phyloP scores from a whole-genome alignment of 2,888 invertebrate species.

The Coronaproctus castanopsis region DNA sequence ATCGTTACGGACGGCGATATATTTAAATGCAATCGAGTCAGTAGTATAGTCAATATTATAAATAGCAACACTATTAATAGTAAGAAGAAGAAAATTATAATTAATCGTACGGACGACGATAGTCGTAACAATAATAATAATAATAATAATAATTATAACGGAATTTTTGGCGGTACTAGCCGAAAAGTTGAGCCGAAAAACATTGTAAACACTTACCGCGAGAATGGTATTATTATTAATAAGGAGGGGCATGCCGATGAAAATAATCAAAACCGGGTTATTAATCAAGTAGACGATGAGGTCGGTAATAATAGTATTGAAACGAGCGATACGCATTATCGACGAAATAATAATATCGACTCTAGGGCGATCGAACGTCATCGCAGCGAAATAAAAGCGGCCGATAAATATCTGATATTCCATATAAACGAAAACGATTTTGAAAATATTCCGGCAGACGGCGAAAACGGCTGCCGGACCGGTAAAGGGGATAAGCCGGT shows the following conservation, averaged over 20 bases:
- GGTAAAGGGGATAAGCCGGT: not conserved
- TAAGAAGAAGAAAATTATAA: not conserved
- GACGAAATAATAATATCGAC: not conserved
- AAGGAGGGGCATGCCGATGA: not conserved
- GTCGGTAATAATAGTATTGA: not conserved
- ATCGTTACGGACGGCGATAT: not conserved
- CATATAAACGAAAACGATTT: constrained; percentile 53
- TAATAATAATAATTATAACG: not conserved
- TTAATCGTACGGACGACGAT: not conserved
- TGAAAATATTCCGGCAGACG: constrained; percentile 23
- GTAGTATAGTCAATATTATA: not conserved
- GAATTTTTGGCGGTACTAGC: not conserved
- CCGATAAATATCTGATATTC: constrained; percentile 62
- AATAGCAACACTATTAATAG: not conserved
- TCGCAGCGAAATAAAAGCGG: constrained; percentile 32
- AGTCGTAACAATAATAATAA: constrained; percentile 10
- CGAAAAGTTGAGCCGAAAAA: not conserved
- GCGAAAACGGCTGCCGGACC: not conserved
- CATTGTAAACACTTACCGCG: not conserved
- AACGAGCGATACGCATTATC: not conserved
- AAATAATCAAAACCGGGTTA: not conserved
- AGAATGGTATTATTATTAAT: not conserved
- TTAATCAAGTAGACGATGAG: not conserved
- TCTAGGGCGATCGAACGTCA: constrained; percentile 30
- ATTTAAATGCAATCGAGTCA: not conserved